These are phyloP conservation scores for Saccopteryx leptura DNA, from an alignment of 2,113 vertebrate genomes.

Conservation along the genomic window DNA sequence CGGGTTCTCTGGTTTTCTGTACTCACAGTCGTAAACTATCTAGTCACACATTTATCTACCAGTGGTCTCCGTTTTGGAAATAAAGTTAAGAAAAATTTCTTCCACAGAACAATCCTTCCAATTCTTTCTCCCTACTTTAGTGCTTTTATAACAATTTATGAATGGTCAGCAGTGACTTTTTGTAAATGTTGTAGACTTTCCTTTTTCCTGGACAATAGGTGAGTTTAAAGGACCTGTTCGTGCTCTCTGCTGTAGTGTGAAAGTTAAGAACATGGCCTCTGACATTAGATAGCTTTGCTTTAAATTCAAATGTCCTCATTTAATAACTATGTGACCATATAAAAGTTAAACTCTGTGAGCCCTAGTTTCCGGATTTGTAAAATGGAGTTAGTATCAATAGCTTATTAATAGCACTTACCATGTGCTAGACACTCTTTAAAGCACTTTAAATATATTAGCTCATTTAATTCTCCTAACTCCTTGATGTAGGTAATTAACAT, in stretches of 20 bases:
- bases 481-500: slow-evolving; percentile 12
- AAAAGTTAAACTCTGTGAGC: slow-evolving; percentile 41
- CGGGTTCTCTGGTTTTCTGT: not conserved
- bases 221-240: not conserved
- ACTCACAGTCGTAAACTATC: not conserved
- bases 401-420: not conserved
- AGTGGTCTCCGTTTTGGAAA: slow-evolving; percentile 3
- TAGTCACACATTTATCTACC: not conserved
- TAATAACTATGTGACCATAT: not conserved
- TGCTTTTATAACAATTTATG: not conserved
- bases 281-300: not conserved
- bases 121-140: not conserved
- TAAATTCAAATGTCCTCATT: slow-evolving; percentile 42
- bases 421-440: not conserved
- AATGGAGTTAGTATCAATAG: not conserved
- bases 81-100: slow-evolving; percentile 46
- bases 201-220: not conserved
- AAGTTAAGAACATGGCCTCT: not conserved
- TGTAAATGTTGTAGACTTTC: not conserved
- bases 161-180: slow-evolving; percentile 3
- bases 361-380: slow-evolving; percentile 46
- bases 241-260: not conserved
- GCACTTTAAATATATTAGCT: not conserved
- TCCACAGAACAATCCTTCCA: not conserved
- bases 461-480: slow-evolving; percentile 39